Percentiles rank a stretch among this genome's conserved stretches.
Conservation (phyloP, 53 echinoderm and acorn worm genomes). For the Hippasteria phrygiana region DNA sequence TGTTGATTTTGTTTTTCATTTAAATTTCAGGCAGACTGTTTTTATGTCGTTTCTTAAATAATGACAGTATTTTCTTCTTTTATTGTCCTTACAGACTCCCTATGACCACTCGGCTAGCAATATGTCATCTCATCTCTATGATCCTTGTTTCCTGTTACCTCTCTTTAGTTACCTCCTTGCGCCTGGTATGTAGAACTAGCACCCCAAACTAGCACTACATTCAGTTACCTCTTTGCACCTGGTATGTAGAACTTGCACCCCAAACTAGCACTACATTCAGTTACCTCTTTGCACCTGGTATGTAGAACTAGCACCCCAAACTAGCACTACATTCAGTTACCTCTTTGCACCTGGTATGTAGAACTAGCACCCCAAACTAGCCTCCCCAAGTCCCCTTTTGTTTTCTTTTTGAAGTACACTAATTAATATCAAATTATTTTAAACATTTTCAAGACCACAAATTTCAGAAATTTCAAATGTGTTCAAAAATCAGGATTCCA, state of each 20-base stretch:
- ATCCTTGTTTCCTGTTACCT: slow-evolving; percentile 89
- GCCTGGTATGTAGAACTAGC: slow-evolving; percentile 72
- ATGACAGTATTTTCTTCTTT: neutral
- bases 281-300: neutral
- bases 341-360: neutral
- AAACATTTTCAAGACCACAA: no score
- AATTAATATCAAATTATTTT: no score
- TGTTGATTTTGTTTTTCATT: no score
- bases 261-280: neutral
- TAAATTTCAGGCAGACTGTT: no score
- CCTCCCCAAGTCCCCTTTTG: no score
- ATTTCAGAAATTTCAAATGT: no score
- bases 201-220: neutral
- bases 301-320: no score
- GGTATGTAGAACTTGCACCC: slow-evolving; percentile 58
- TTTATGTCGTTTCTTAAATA: neutral
- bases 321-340: neutral
- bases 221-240: slow-evolving; percentile 43
- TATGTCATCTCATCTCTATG: slow-evolving; percentile 62
- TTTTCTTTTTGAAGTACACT: no score
- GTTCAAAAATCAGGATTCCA: no score
- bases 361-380: no score
- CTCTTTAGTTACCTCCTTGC: slow-evolving; percentile 88
- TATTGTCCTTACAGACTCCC: neutral
- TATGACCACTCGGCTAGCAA: neutral